phyloP scores from a whole-genome alignment of 2,888 invertebrate genomes.

The Cheilosia vulpina region DNA sequence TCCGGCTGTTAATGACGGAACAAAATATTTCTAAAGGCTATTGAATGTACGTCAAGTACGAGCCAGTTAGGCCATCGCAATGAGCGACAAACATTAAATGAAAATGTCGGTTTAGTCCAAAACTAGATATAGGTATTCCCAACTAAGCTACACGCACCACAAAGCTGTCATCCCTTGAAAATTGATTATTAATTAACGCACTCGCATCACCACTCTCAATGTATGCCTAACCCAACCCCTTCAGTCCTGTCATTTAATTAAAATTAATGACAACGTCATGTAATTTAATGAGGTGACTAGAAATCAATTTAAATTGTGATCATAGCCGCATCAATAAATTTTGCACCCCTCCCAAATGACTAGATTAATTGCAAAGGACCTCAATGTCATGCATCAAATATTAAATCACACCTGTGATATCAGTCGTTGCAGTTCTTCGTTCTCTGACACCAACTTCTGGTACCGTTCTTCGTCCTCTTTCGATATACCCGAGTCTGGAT shows the following conservation, averaged over 20 bases:
- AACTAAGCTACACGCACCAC: too few relatives aligned
- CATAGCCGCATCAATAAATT: neutral
- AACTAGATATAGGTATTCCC: too few relatives aligned
- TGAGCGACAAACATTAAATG: too few relatives aligned
- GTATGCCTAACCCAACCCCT: neutral
- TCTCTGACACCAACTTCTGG: conserved; percentile 95
- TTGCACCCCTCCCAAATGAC: neutral
- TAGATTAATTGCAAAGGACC: conserved; percentile 2
- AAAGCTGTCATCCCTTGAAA: neutral
- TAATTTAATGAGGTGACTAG: conserved; percentile 17
- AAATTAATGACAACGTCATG: conserved; percentile 13
- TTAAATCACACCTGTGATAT: conserved; percentile 91
- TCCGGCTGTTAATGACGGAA: too few relatives aligned
- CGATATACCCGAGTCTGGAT: conserved; percentile 91
- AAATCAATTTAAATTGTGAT: conserved; percentile 33
- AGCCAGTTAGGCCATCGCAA: too few relatives aligned
- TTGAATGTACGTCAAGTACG: too few relatives aligned
- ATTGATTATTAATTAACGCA: conserved; percentile 23
- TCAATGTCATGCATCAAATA: conserved; percentile 1
- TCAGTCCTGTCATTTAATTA: conserved; percentile 4
- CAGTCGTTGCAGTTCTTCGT: conserved; percentile 97
- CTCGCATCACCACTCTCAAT: neutral
- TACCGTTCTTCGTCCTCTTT: conserved; percentile 98
- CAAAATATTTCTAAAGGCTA: too few relatives aligned
- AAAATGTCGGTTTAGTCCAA: too few relatives aligned